These are phyloP conservation scores for Argentina silus DNA, from an alignment of 2,797 vertebrate genomes.

Conservation along the genomic window DNA sequence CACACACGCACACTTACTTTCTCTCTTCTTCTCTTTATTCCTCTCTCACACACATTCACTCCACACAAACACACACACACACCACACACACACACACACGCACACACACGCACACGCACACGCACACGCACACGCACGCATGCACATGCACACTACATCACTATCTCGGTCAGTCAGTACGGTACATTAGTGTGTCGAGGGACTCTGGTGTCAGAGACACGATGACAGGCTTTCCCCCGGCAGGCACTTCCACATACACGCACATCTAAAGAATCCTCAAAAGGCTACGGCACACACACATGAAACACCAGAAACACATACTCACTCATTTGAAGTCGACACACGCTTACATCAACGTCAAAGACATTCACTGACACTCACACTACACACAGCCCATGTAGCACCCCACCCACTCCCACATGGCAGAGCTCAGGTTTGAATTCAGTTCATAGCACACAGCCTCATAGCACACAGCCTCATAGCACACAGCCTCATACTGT, in stretches of 20 bases:
- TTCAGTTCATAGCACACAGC: background rate
- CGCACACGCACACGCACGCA: background rate
- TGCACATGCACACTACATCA: constrained; percentile 3
- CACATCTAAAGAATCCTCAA: background rate
- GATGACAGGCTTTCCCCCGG: too few species aligned
- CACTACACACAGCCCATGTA: background rate
- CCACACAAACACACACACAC: background rate
- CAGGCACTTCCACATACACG: background rate
- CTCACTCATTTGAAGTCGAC: background rate
- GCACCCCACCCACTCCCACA: background rate
- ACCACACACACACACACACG: background rate
- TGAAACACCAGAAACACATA: background rate
- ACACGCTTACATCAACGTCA: background rate
- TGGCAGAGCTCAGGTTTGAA: background rate
- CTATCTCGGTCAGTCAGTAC: background rate
- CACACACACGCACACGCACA: background rate
- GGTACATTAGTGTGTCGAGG: background rate
- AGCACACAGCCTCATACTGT: too few species aligned
- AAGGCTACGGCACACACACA: background rate
- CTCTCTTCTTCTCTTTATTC: too few species aligned
- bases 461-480: too few species aligned
- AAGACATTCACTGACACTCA: background rate
- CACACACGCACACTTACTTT: background rate
- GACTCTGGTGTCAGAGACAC: too few species aligned
- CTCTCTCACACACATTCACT: too few species aligned